phyloP scores from a whole-genome alignment of 2,797 vertebrate species.

The Bovichtus diacanthus region DNA sequence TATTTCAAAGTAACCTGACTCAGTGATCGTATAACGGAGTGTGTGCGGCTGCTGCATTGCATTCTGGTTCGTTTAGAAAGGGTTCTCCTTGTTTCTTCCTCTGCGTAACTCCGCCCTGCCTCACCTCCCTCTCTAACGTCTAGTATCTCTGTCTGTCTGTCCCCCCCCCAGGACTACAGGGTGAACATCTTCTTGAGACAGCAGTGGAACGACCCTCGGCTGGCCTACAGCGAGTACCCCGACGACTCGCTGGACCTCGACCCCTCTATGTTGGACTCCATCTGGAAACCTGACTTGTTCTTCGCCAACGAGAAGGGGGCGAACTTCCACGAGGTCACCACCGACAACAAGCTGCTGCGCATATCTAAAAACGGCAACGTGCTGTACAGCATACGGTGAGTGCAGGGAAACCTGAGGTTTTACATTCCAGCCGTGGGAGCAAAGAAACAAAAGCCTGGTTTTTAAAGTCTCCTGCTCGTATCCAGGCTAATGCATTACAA shows the following conservation, averaged over 20 bases:
- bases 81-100: background rate
- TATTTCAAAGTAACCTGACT: no score
- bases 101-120: no score
- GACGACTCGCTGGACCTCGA: slow-evolving; percentile 97
- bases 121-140: background rate
- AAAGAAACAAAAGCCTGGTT: background rate
- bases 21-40: no score
- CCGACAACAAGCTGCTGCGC: slow-evolving; percentile 97
- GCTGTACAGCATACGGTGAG: slow-evolving; percentile 96
- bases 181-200: slow-evolving; percentile 98
- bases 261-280: slow-evolving; percentile 98
- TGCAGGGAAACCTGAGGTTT: background rate
- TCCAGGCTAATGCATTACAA: background rate
- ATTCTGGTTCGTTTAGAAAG: background rate
- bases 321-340: slow-evolving; percentile 98
- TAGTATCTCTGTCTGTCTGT: background rate
- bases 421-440: background rate
- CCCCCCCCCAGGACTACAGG: slow-evolving; percentile 91
- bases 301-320: slow-evolving; percentile 99
- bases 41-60: background rate
- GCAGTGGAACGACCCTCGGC: slow-evolving; percentile 97
- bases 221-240: slow-evolving; percentile 97
- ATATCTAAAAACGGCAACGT: slow-evolving; percentile 97
- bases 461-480: background rate
- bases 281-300: slow-evolving; percentile 99